Evolutionary conservation across 2,113 vertebrate species (phyloP), one percentile per base, ranked within the genome.

Genomic region (Mugil cephalus): DNA sequence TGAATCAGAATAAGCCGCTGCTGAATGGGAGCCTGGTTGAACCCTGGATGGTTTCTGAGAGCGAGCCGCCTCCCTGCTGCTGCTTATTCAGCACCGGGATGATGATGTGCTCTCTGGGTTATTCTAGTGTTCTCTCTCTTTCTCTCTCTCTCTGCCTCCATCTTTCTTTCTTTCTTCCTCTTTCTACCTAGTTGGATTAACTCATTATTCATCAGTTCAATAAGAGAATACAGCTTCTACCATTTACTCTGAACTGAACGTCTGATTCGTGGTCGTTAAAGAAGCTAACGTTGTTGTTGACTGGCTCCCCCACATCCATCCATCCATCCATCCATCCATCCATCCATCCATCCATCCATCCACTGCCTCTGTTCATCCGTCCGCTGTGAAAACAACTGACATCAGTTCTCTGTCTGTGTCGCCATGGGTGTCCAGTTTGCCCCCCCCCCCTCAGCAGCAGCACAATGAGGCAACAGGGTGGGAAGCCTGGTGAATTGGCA

Each of bases 361-460:
- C 46, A 4, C 15, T 34, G 54, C 72, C n/a, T 76, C 53, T 62
- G 42, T 40, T 63, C 12, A 1, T 67, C 61, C 2, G 17, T 63
- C 42, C 47, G 7, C 82, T 88, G 74, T 87, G 40, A 88, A 91
- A 93, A 89, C 89, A 89, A 87, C 82, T 92, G 91, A 93, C 83
- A 90, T 90, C 89, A 90, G 77, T 80, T 76, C 47, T 83, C 76
- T 74, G 69, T 77, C 47, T 56, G 35, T 80, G 59, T 79, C 64
- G 18, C 71, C 39, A 30, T 62, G 62, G 74, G 55, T 69, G 78
- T 86, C 82, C 84, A 87, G 69, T 89, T 79, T 80, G 69, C 68
- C n/a, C 40, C 61, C 72, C 46, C 61, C 24, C 6, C n/a, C n/a
- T n/a, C n/a, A n/a, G n/a, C n/a, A n/a, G 19, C 48, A 56, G 66